Evolutionary conservation across 2,888 invertebrate species (phyloP).

Genomic region (Nemotelus pantherinus): DNA sequence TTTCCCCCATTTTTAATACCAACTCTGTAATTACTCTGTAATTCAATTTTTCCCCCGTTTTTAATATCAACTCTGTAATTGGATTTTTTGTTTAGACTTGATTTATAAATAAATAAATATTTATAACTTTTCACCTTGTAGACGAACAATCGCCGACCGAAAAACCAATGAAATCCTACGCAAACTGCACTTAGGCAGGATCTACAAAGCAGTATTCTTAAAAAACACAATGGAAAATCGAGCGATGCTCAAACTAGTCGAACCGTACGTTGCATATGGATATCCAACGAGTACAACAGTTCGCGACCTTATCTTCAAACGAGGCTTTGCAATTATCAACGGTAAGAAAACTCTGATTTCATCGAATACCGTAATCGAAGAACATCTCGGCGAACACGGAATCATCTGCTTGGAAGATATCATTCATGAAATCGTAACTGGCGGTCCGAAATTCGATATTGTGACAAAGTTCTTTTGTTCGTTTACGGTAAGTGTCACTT

Average conservation of each 20-base stretch:
- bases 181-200: conserved; percentile 56
- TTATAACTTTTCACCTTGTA: conserved; percentile 39
- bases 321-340: conserved; percentile 61
- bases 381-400: conserved; percentile 61
- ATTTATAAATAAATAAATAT: too few species aligned
- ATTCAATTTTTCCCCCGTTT: too few species aligned
- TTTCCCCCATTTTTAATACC: too few species aligned
- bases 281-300: conserved; percentile 60
- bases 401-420: conserved; percentile 65
- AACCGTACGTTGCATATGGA: conserved; percentile 63
- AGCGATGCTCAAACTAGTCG: conserved; percentile 61
- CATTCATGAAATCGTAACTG: conserved; percentile 63
- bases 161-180: conserved; percentile 60
- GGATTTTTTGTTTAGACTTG: too few species aligned
- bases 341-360: conserved; percentile 62
- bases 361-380: conserved; percentile 64
- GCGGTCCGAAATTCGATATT: conserved; percentile 61
- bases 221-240: conserved; percentile 61
- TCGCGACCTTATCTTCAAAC: conserved; percentile 63
- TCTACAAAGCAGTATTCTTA: conserved; percentile 61
- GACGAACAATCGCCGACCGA: conserved; percentile 62
- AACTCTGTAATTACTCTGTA: too few species aligned
- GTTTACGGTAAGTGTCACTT: conserved; percentile 60
- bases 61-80: too few species aligned
- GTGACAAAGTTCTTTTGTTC: conserved; percentile 60